A percentile compares a stretch with the other conserved stretches of the same genome.
phyloP scores from a whole-genome alignment of 2,888 invertebrate genomes.

The Spatulosminthurus flaviceps region DNA sequence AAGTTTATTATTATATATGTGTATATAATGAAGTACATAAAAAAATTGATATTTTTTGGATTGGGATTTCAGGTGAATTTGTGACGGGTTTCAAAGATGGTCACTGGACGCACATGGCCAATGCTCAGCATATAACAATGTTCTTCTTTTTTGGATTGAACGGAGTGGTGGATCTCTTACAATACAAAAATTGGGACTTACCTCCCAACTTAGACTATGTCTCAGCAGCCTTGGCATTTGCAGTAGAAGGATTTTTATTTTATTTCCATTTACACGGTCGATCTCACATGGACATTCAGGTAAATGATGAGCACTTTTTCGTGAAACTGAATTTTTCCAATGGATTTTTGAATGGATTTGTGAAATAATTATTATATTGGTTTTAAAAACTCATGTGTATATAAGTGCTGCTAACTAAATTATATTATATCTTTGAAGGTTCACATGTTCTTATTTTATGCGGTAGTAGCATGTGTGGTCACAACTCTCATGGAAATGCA shows the following conservation, averaged over 20 bases:
- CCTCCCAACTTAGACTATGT: conserved; percentile 67
- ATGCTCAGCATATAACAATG: conserved; percentile 69
- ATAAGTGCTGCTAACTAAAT: too few species aligned
- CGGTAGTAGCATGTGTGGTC: conserved; percentile 65
- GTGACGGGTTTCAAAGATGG: conserved; percentile 66
- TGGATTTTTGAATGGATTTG: too few species aligned
- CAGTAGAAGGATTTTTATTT: conserved; percentile 68
- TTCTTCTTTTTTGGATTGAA: conserved; percentile 68
- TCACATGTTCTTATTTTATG: conserved; percentile 68
- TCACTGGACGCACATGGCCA: conserved; percentile 55
- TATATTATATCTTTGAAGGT: conserved; percentile 62
- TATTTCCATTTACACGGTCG: conserved; percentile 68
- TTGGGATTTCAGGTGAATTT: conserved; percentile 65
- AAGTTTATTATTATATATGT: too few species aligned
- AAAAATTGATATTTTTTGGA: neutral
- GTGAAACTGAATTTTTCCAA: neutral
- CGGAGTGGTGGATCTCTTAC: conserved; percentile 67
- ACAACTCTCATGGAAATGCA: conserved; percentile 66
- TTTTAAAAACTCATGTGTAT: too few species aligned
- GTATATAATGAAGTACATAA: too few species aligned
- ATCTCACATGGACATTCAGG: conserved; percentile 65
- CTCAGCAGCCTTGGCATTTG: conserved; percentile 66
- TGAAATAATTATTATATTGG: too few species aligned
- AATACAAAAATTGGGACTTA: conserved; percentile 65
- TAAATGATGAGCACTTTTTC: conserved; percentile 42